Percentiles rank a stretch among this genome's conserved stretches.
Conservation (phyloP, 2,888 invertebrate species). For the Tetranychus truncatus region DNA sequence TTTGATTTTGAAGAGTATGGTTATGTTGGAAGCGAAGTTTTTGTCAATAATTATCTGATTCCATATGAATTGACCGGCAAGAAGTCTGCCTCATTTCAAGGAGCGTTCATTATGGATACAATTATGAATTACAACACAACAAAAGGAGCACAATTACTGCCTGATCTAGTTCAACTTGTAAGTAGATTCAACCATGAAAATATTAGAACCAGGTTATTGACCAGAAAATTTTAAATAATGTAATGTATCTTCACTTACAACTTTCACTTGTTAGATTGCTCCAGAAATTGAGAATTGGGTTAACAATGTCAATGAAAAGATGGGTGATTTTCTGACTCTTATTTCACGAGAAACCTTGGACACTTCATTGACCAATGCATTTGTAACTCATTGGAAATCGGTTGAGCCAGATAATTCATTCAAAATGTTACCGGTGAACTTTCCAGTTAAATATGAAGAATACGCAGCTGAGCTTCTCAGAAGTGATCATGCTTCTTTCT, state of each 20-base stretch:
- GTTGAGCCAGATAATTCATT: not conserved
- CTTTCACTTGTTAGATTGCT: too few species aligned
- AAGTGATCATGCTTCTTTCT: conserved; percentile 33
- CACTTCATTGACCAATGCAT: not conserved
- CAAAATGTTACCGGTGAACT: not conserved
- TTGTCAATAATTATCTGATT: conserved; percentile 31
- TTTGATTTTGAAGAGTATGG: conserved; percentile 33
- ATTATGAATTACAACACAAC: conserved; percentile 31
- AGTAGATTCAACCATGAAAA: too few species aligned
- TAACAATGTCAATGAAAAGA: not conserved
- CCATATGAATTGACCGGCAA: conserved; percentile 24
- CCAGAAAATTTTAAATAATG: too few species aligned
- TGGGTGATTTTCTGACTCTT: not conserved
- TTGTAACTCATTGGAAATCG: not conserved
- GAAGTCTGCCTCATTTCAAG: not conserved
- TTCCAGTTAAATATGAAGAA: not conserved
- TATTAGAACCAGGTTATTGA: too few species aligned
- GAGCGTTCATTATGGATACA: conserved; percentile 31
- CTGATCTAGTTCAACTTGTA: not conserved
- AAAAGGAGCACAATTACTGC: not conserved
- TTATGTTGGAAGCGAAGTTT: conserved; percentile 30
- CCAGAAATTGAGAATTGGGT: not conserved
- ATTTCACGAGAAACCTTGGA: not conserved
- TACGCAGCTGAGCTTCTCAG: conserved; percentile 23
- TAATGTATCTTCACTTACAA: not conserved